These are phyloP conservation scores for Mycteria americana DNA, from an alignment of 2,797 vertebrate genomes.

Conservation along the genomic window DNA sequence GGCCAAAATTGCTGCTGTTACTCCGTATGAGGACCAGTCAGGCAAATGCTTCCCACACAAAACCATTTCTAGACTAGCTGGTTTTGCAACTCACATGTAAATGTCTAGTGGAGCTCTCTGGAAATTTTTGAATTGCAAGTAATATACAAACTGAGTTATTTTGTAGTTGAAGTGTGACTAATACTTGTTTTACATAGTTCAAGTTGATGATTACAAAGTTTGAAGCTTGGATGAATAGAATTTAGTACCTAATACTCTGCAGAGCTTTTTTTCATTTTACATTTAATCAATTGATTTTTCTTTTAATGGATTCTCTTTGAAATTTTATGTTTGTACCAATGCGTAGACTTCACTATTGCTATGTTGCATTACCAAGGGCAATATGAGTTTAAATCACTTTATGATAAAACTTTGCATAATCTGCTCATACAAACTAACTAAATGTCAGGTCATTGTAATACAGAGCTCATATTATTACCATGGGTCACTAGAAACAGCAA, in stretches of 20 bases:
- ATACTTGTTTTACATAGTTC: slow-evolving; percentile 27
- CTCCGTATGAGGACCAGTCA: not conserved
- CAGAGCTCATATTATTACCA: slow-evolving; percentile 65
- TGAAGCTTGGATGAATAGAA: slow-evolving; percentile 19
- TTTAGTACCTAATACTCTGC: not conserved
- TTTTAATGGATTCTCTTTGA: slow-evolving; percentile 40
- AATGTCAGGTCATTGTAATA: slow-evolving; percentile 74
- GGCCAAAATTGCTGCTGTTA: not conserved
- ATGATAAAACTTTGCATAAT: slow-evolving; percentile 72
- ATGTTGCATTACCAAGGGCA: slow-evolving; percentile 4
- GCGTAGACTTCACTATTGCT: not conserved
- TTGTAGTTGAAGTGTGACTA: not conserved
- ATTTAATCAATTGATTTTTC: slow-evolving; percentile 44
- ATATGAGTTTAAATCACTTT: slow-evolving; percentile 65
- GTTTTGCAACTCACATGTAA: not conserved
- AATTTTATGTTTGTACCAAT: slow-evolving; percentile 30
- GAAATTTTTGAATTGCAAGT: not conserved
- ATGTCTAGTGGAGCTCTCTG: not conserved
- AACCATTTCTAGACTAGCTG: not conserved
- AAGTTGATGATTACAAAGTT: slow-evolving; percentile 20
- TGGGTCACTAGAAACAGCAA: slow-evolving; percentile 72
- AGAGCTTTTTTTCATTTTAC: slow-evolving; percentile 14
- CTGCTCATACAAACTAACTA: slow-evolving; percentile 73
- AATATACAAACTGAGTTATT: slow-evolving; percentile 1
- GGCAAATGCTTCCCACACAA: not conserved